Base-by-base conservation (phyloP, 1,140 invertebrate species). In the Antheraea pernyi region DNA sequence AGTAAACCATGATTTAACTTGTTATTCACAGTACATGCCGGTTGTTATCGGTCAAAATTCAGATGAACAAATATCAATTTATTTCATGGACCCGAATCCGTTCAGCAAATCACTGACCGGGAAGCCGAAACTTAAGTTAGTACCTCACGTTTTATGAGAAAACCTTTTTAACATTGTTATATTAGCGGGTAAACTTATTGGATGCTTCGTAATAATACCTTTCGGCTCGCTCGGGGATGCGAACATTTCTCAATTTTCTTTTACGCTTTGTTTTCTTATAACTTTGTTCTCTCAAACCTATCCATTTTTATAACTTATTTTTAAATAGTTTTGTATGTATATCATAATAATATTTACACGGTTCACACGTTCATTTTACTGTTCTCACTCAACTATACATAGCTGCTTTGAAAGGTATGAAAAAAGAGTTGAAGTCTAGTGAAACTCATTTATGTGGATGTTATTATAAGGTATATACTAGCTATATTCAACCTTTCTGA, bases 41-140 rank as follows among this genome's bases (percentile, higher is more conserved):
- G 65, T 91, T 7, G 81, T 91, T 2, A 76, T 91, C 48, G 89
- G 89, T 18, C 89, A 91, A 69, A 86, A 89, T 69, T 89, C 89
- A 8, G 76, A 89, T 48, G 86, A 90, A 64, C 71, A 90, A 63
- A 72, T 91, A 42, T 81, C 78, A 0, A 72, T 91, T 11, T 88
- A 90, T 65, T 87, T 82, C 53, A 84, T 91, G 88, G 88, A 91
- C 68, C 88, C 89, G 0, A 88, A 84, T 59, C 75, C 79, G 0
- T 90, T 88, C 58, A 67, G 73, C 16, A 91, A 91, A 53, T 91
- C 89, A 0, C 64, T 90, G 58, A 89, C 88, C 0, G 89, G 88
- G 19, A 91, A 91, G 69, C 89, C 89, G 0, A 91, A 91, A 69
- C 73, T 91, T 0, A 91, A 91, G 89, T 91, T 76, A 83, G 86